These are phyloP conservation scores for Rutilus rutilus DNA, from an alignment of 2,113 vertebrate genomes.

Conservation along the genomic window DNA sequence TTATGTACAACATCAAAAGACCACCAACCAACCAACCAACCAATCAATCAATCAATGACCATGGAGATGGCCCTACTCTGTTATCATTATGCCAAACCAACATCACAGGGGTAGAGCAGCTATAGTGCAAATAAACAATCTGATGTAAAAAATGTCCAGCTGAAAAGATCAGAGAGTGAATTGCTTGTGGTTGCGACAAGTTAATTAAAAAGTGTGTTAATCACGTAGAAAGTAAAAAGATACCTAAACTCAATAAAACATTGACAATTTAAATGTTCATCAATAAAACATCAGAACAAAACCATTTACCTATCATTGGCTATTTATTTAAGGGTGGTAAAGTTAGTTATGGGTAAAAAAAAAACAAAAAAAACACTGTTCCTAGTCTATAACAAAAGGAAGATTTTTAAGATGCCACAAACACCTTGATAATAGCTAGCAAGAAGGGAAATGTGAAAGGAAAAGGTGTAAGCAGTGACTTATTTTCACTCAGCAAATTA, in stretches of 20 bases:
- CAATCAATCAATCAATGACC: neutral
- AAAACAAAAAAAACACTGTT: neutral
- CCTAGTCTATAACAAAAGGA: neutral
- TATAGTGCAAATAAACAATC: neutral
- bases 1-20: too few relatives aligned
- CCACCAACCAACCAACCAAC: too few relatives aligned
- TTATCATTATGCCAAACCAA: neutral
- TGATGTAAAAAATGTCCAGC: neutral
- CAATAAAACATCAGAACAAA: neutral
- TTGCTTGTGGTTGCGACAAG: neutral
- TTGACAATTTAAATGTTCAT: too few relatives aligned
- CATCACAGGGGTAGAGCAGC: neutral
- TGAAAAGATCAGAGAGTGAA: neutral
- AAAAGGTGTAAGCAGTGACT: neutral
- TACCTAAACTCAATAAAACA: neutral
- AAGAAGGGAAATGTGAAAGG: neutral
- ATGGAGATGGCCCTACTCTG: neutral
- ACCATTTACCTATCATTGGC: neutral
- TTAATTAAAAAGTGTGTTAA: neutral
- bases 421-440: neutral
- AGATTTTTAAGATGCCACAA: neutral
- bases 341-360: neutral
- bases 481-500: conserved; percentile 19
- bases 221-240: neutral
- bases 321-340: neutral